These are phyloP conservation scores for Willisornis vidua DNA, from an alignment of 2,113 vertebrate species.

Conservation along the genomic window DNA sequence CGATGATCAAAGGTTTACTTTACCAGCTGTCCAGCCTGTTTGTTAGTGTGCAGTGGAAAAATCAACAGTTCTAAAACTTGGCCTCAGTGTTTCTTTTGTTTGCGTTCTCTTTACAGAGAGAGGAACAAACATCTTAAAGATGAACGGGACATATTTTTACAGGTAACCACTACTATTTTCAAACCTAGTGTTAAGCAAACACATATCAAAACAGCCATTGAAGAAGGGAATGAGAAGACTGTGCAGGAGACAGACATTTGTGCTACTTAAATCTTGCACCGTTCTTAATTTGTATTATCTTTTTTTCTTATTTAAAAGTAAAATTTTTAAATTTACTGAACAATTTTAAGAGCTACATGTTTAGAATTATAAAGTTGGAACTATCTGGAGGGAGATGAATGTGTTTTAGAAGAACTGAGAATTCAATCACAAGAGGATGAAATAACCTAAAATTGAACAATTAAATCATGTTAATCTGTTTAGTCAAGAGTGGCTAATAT, in stretches of 20 bases:
- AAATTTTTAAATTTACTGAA: neutral
- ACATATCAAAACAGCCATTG: neutral
- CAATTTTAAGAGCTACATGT: neutral
- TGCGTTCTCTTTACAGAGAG: constrained; percentile 77
- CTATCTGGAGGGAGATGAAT: neutral
- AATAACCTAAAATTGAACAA: neutral
- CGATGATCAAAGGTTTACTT: neutral
- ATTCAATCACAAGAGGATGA: neutral
- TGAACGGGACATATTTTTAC: constrained; percentile 82
- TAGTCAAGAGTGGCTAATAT: neutral
- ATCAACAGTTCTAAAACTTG: neutral
- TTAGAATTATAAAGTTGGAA: neutral
- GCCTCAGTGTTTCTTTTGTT: neutral
- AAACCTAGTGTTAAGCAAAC: neutral
- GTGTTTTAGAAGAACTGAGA: neutral
- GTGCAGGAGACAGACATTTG: neutral
- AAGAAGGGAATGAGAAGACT: neutral
- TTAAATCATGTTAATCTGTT: neutral
- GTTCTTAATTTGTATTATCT: neutral
- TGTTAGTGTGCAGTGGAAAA: neutral
- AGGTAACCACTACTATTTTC: constrained; percentile 60
- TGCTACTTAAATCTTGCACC: neutral
- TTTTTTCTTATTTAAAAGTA: neutral
- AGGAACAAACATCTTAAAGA: constrained; percentile 93
- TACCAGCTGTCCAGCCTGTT: neutral